phyloP scores from a whole-genome alignment of 2,113 vertebrate genomes.

The Amphiprion ocellaris region DNA sequence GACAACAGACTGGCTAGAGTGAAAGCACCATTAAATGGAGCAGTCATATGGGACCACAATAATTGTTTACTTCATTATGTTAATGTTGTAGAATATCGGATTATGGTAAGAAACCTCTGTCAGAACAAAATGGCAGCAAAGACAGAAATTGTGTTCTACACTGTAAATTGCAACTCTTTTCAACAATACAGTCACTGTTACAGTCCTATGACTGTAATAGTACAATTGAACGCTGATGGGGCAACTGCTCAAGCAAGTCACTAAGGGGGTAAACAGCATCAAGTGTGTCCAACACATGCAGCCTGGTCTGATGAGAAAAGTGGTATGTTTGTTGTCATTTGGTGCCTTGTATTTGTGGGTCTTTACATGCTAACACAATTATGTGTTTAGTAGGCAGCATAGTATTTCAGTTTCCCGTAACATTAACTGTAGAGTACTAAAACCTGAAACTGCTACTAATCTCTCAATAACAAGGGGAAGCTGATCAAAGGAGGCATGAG shows the following conservation, averaged over 20 bases:
- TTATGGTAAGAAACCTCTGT: not conserved
- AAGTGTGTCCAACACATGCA: constrained; percentile 30
- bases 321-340: constrained; percentile 24
- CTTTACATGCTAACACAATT: not conserved
- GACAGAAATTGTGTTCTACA: not conserved
- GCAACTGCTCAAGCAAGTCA: constrained; percentile 54
- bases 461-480: not conserved
- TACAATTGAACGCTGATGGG: constrained; percentile 36
- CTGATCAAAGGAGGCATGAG: not conserved
- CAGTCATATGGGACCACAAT: not conserved
- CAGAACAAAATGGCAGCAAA: constrained; percentile 13
- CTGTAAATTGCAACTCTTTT: constrained; percentile 11
- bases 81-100: not conserved
- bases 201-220: not conserved
- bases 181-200: constrained; percentile 44
- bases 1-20: not conserved
- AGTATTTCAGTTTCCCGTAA: too few relatives aligned
- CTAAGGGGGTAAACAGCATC: constrained; percentile 41
- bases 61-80: constrained; percentile 1
- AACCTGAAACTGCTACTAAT: not conserved
- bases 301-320: constrained; percentile 33
- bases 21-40: constrained; percentile 9
- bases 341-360: not conserved
- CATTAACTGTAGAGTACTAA: not conserved
- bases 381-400: too few relatives aligned